These are phyloP conservation scores for Podiceps cristatus DNA, from an alignment of 2,113 vertebrate genomes.

Conservation along the genomic window DNA sequence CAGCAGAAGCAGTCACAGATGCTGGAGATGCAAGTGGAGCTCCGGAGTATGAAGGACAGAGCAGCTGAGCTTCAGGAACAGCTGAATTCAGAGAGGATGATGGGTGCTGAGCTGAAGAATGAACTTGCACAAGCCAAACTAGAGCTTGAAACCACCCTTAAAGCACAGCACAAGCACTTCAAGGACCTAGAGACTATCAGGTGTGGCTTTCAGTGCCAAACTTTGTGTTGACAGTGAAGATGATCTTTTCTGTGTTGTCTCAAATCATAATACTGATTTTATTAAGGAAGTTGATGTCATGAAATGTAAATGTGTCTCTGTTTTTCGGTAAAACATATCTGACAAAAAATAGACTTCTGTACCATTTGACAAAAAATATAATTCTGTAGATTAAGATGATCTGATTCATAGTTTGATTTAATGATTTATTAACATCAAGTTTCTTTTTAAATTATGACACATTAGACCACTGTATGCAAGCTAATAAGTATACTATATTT, in stretches of 20 bases:
- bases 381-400: neutral
- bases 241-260: neutral
- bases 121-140: constrained; percentile 90
- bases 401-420: neutral
- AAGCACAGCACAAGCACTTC: constrained; percentile 90
- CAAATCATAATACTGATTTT: neutral
- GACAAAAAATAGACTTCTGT: neutral
- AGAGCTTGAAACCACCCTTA: constrained; percentile 89
- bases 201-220: constrained; percentile 58
- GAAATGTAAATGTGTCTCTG: neutral
- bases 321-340: neutral
- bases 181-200: constrained; percentile 91
- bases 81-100: constrained; percentile 75
- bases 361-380: neutral
- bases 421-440: neutral
- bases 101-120: constrained; percentile 82
- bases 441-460: neutral
- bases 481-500: neutral
- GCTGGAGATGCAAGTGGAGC: constrained; percentile 80
- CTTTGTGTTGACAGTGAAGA: neutral
- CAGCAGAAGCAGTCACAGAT: constrained; percentile 77
- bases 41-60: constrained; percentile 66
- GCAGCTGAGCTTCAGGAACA: constrained; percentile 78
- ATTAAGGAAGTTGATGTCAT: neutral
- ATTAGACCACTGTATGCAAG: neutral